Evolutionary conservation across 2,113 vertebrate species (phyloP).

Genomic region (Pantherophis guttatus): DNA sequence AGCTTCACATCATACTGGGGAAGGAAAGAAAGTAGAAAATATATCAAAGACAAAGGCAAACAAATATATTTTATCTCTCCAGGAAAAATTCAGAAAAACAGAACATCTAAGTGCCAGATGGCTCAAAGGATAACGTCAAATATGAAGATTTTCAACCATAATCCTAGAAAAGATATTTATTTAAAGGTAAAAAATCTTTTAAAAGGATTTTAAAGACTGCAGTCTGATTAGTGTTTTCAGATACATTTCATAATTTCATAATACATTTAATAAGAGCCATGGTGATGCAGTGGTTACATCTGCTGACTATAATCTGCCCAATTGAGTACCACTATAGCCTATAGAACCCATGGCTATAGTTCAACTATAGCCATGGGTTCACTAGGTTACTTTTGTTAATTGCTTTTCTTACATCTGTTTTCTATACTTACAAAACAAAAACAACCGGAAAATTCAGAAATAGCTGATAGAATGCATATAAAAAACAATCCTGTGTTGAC

Average conservation of each 20-base stretch:
- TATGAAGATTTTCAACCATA: not conserved
- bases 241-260: not conserved
- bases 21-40: not conserved
- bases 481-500: not conserved
- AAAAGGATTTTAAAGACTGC: not conserved
- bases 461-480: not conserved
- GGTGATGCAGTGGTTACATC: no score
- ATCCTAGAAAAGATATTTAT: not conserved
- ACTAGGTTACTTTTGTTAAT: not conserved
- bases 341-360: no score
- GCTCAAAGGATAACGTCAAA: not conserved
- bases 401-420: not conserved
- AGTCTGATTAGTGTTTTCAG: not conserved
- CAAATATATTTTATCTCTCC: not conserved
- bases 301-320: not conserved
- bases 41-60: not conserved
- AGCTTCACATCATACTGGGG: not conserved
- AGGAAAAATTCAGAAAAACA: conserved; percentile 1
- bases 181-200: not conserved
- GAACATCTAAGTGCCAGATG: not conserved
- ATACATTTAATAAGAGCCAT: no score
- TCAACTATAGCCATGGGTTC: not conserved
- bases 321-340: no score
- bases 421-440: not conserved
- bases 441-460: not conserved